Evolutionary conservation across 2,113 vertebrate genomes (phyloP), one percentile per base, ranked within the genome.

Genomic region (Crotalus viridis): DNA sequence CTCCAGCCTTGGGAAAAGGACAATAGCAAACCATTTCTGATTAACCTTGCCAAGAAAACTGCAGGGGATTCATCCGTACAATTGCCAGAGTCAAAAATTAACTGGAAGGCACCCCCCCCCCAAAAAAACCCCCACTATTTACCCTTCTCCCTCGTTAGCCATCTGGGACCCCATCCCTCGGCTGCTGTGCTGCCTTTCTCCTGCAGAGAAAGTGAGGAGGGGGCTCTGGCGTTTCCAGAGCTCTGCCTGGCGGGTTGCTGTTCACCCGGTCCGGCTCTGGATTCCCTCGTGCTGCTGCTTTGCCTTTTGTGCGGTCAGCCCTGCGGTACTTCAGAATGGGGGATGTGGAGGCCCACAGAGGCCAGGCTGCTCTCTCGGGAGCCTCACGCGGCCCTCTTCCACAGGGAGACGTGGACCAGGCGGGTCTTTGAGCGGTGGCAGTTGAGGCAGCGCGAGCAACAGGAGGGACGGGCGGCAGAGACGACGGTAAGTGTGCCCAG

Each of bases 381-480:
- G 17, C 8, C 90, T 91, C 39, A 87, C 46, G 93, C 88, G 43
- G 92, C 0, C 21, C 87, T 94, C 22, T 85, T 95, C 94, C 51
- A 56, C 81, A 98, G 98, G 94, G 97, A 95, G 61, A 91, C 15
- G 5, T 91, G 97, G 94, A 96, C 96, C 95, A 96, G 95, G n/a
- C 97, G 92, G 51, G 95, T 96, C 0, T 98, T 99, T 97, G 97
- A 97, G 94, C 89, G 56, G 1, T 99, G 99, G 99, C 94, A 96
- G 97, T 95, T 95, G 94, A 97, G 93, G 52, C 89, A 89, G 0
- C 93, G 94, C 81, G 95, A 96, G 92, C 97, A 97, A 89, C 98
- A 92, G 93, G 98, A 98, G 89, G 95, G 97, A 93, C 96, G 90
- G 93, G 94, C 97, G 89, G 97, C 93, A 7, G 98, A 98, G 96